These are phyloP conservation scores for Rugalucina vietnamica DNA, from an alignment of 2,888 invertebrate genomes.

Conservation along the genomic window DNA sequence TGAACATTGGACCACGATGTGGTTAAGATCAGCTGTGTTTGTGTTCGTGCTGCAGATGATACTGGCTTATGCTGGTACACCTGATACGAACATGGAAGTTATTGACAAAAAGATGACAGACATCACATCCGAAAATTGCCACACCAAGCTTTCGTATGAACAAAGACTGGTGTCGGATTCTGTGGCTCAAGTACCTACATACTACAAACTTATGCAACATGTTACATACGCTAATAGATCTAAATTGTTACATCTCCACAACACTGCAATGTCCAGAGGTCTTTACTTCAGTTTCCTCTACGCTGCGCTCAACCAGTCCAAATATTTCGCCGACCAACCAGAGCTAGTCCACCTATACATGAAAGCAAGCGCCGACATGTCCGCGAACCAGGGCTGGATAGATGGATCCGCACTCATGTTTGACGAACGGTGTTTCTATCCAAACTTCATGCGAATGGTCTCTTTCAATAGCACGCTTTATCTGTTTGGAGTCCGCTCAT, in stretches of 20 bases:
- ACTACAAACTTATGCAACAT: slow-evolving; percentile 85
- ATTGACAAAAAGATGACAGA: no score
- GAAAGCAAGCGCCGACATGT: slow-evolving; percentile 96
- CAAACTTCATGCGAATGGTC: slow-evolving; percentile 92
- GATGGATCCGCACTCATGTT: slow-evolving; percentile 94
- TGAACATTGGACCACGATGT: no score
- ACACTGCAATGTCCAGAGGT: slow-evolving; percentile 96
- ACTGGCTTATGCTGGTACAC: no score
- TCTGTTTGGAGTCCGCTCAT: slow-evolving; percentile 96
- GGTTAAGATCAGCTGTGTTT: no score
- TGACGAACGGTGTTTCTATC: slow-evolving; percentile 95
- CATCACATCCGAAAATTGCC: slow-evolving; percentile 94
- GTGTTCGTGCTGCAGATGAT: no score
- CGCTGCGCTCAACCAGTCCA: slow-evolving; percentile 69
- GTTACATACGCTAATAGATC: slow-evolving; percentile 94
- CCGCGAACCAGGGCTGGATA: slow-evolving; percentile 93
- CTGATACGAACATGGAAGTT: no score
- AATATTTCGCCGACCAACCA: slow-evolving; percentile 92
- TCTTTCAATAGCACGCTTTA: slow-evolving; percentile 96
- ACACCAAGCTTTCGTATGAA: slow-evolving; percentile 92
- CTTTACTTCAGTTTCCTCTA: slow-evolving; percentile 87
- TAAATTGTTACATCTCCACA: slow-evolving; percentile 95
- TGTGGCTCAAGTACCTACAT: slow-evolving; percentile 89
- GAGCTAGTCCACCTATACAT: slow-evolving; percentile 99
- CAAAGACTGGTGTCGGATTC: slow-evolving; percentile 92